Conservation (phyloP, 2,113 vertebrate genomes). For the Rafetus swinhoei region DNA sequence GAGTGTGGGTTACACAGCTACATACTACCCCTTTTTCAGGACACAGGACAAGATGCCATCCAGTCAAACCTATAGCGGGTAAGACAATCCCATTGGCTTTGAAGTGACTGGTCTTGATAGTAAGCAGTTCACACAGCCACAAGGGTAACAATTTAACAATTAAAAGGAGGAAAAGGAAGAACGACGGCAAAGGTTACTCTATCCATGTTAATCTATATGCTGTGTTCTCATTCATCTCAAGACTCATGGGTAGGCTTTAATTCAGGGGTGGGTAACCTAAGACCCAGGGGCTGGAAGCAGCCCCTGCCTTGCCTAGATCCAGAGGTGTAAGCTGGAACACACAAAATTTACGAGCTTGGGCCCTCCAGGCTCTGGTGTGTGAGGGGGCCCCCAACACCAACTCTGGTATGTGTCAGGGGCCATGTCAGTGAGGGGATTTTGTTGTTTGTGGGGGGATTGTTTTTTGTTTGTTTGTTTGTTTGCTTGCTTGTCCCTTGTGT, state of each 20-base stretch:
- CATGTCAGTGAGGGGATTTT: too few species aligned
- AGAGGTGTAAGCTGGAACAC: too few species aligned
- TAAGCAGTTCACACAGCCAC: not conserved
- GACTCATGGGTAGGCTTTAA: conserved; percentile 22
- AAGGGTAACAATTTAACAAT: conserved; percentile 1
- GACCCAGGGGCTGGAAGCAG: too few species aligned
- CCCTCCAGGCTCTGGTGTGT: too few species aligned
- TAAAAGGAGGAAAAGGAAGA: not conserved
- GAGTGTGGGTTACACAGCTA: not conserved
- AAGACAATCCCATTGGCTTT: not conserved
- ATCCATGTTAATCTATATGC: conserved; percentile 16
- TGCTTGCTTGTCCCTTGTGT: too few species aligned
- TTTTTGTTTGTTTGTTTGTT: too few species aligned
- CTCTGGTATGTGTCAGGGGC: too few species aligned
- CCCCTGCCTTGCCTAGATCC: too few species aligned
- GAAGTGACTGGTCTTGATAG: not conserved
- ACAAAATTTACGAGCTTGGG: too few species aligned
- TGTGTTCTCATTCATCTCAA: not conserved
- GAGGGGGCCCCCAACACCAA: too few species aligned
- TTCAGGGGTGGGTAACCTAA: too few species aligned
- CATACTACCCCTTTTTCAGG: not conserved
- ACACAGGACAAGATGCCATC: not conserved
- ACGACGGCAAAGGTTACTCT: not conserved
- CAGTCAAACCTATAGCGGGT: not conserved
- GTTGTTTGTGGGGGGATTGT: too few species aligned